Base-by-base conservation (phyloP, 1,140 invertebrate species). In the Drosophila prosaltans region DNA sequence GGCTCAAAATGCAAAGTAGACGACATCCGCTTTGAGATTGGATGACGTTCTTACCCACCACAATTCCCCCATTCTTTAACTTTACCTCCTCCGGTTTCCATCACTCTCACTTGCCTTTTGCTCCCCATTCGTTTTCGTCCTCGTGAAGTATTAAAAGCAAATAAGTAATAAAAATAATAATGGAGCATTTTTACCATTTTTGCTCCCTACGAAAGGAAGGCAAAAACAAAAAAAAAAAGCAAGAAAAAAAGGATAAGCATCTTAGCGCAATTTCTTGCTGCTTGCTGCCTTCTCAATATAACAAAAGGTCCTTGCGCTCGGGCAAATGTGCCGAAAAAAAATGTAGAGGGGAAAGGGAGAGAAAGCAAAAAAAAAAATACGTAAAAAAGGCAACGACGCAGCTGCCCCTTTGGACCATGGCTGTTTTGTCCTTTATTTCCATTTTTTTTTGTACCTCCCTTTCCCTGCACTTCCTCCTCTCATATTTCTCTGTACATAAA, bases 161-260 rank as follows among this genome's bases (percentile, higher is more conserved):
- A 91, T 91, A 91, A 90, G 90, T 91, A 90, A 91, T 91, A 91
- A 91, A 91, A 91, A 91, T 91, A 91, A 91, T 91, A 91, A 91
- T 91, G 90, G 86, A 78, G 85, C 80, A 85, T 91, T 90, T 91
- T 91, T 90, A 85, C 86, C 86, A 88, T 88, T 88, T 89, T 84
- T 88, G 78, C 84, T 81, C 54, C 65, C 83, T 72, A 63, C 74
- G 69, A 79, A 86, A 84, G 72, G 80, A 75, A 81, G 60, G 45
- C 45, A 59, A 59, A 40, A n/a, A 59, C 65, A 72, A 62, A 63
- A 66, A 61, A 39, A 65, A 72, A 69, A 51, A 73, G 6, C 61
- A 62, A 64, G 54, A 75, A 78, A 76, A 86, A 89, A 91, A 91
- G 90, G 90, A 91, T 91, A 91, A 91, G 83, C 77, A 90, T 91